Conservation (phyloP, 2,113 vertebrate genomes). For the Ovis canadensis region DNA sequence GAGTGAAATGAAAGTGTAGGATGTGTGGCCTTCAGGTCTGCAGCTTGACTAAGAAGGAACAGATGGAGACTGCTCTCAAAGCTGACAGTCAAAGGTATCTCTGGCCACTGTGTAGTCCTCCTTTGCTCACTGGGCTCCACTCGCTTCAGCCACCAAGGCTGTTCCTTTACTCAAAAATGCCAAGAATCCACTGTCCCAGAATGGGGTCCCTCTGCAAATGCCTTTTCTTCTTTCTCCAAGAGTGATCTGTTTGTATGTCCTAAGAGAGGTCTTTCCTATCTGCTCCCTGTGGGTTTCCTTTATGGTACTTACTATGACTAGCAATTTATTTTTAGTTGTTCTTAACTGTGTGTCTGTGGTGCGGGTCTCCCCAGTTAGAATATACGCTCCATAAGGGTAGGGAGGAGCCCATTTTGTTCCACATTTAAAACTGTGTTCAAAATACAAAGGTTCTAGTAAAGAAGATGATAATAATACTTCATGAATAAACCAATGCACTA, state of each 20-base stretch:
- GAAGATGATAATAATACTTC: neutral
- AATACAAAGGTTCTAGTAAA: neutral
- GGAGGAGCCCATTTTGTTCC: neutral
- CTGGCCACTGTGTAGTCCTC: neutral
- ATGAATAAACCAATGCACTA: neutral
- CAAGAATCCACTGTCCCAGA: neutral
- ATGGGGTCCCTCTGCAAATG: neutral
- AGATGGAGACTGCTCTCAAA: accelerated
- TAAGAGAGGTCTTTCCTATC: neutral
- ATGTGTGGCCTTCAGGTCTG: neutral
- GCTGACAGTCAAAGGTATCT: neutral
- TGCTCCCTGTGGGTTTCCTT: neutral
- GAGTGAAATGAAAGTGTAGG: neutral
- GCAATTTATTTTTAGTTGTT: neutral
- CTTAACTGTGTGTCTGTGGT: neutral
- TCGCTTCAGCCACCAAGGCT: neutral
- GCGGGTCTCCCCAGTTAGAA: neutral
- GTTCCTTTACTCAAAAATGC: neutral
- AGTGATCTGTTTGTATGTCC: neutral
- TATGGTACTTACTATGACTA: neutral
- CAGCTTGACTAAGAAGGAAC: neutral
- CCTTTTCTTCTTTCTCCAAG: neutral
- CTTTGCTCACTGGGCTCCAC: neutral
- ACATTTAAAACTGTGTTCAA: neutral
- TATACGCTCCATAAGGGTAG: neutral